phyloP scores from a whole-genome alignment of 2,797 vertebrate genomes.

The Coregonus suidteri region DNA sequence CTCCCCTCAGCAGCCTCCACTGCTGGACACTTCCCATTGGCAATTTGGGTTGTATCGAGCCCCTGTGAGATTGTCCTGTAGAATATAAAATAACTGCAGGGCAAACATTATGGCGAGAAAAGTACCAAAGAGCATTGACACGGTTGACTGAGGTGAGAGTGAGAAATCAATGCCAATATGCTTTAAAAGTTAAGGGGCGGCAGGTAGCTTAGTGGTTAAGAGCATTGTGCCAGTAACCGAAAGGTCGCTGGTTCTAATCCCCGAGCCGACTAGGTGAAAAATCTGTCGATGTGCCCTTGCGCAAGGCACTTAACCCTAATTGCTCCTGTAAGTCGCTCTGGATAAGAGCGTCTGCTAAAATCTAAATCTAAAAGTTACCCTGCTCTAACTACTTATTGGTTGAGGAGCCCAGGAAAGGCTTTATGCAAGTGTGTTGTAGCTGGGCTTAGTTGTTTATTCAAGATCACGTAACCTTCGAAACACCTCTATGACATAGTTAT shows the following conservation, averaged over 20 bases:
- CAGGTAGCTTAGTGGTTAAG: too few relatives aligned
- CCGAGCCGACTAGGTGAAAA: too few relatives aligned
- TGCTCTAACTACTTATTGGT: background rate
- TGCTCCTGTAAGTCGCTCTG: too few relatives aligned
- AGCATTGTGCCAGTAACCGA: too few relatives aligned
- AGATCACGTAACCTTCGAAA: background rate
- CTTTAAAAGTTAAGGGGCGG: background rate
- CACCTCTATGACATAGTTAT: background rate
- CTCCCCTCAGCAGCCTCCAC: too few relatives aligned
- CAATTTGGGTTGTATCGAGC: background rate
- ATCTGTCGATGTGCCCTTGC: too few relatives aligned
- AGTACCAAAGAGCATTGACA: background rate
- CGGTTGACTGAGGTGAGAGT: background rate
- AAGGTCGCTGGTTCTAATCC: too few relatives aligned
- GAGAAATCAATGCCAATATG: slow-evolving; percentile 2
- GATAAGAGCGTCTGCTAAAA: too few relatives aligned
- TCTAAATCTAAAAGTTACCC: background rate
- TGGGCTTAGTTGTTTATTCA: background rate
- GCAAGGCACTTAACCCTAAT: too few relatives aligned
- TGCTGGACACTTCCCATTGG: background rate
- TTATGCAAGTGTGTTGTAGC: background rate
- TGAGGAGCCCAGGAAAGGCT: background rate
- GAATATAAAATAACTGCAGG: background rate
- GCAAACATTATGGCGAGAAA: background rate
- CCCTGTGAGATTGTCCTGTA: background rate